Percentiles rank a stretch among this genome's conserved stretches.
phyloP scores from a whole-genome alignment of 1,140 invertebrate species.

The Diuraphis noxia region DNA sequence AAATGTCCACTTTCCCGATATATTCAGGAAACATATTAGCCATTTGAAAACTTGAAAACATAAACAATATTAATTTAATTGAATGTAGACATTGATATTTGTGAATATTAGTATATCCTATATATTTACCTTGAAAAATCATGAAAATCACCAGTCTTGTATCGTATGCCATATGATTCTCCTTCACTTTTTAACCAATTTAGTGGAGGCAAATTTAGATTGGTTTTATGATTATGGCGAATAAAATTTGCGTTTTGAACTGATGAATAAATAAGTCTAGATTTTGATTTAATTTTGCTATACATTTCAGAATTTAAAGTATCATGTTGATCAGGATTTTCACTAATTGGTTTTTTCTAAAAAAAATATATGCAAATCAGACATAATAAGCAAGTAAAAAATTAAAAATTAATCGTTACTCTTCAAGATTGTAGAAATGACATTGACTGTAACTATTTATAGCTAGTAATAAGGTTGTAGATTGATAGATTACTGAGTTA shows the following conservation, averaged over 20 bases:
- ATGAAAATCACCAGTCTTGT: not conserved
- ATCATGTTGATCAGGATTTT: not conserved
- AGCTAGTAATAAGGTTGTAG: too few species aligned
- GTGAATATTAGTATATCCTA: not conserved
- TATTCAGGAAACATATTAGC: constrained; percentile 89
- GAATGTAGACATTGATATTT: not conserved
- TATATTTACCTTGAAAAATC: not conserved
- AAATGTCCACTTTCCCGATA: constrained; percentile 87
- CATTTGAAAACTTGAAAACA: constrained; percentile 74
- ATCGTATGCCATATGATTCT: not conserved
- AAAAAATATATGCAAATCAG: not conserved
- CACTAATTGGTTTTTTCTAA: not conserved
- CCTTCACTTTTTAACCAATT: not conserved
- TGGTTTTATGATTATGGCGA: not conserved
- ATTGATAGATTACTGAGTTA: too few species aligned
- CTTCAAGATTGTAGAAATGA: too few species aligned
- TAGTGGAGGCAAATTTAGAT: not conserved
- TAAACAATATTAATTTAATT: not conserved
- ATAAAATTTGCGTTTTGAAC: not conserved
- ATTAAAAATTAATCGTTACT: not conserved
- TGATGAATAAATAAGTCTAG: not conserved
- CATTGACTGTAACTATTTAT: too few species aligned
- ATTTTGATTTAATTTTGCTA: not conserved
- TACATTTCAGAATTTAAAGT: not conserved
- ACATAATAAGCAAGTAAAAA: not conserved